phyloP scores from a whole-genome alignment of 2,888 invertebrate genomes.

The Drosophila austrosaltans region DNA sequence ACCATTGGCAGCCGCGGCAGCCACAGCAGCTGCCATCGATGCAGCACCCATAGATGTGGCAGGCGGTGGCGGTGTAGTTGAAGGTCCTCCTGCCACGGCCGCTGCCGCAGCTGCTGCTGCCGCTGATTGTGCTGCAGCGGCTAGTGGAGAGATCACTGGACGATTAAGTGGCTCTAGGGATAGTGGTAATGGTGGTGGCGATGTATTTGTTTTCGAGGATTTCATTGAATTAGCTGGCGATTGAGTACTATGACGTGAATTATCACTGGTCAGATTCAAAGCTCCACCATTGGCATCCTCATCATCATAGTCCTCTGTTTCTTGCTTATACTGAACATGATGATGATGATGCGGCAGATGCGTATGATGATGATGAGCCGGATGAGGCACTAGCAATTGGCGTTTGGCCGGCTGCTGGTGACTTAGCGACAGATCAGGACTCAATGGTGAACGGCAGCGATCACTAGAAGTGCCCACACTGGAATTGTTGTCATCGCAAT shows the following conservation, averaged over 20 bases:
- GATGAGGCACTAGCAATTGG: slow-evolving; percentile 63
- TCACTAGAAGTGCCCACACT: slow-evolving; percentile 82
- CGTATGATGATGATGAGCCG: slow-evolving; percentile 64
- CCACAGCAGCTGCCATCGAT: slow-evolving; percentile 54
- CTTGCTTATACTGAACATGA: slow-evolving; percentile 61
- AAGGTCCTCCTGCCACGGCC: not conserved
- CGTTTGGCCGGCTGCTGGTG: slow-evolving; percentile 72
- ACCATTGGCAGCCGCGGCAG: slow-evolving; percentile 59
- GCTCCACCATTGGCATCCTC: slow-evolving; percentile 80
- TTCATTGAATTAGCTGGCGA: slow-evolving; percentile 75
- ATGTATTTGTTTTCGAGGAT: slow-evolving; percentile 32
- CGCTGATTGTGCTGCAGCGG: slow-evolving; percentile 22
- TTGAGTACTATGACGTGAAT: slow-evolving; percentile 80
- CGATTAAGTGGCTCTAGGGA: slow-evolving; percentile 20
- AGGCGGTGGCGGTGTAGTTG: slow-evolving; percentile 40
- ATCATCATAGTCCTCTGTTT: slow-evolving; percentile 76
- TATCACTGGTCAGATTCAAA: slow-evolving; percentile 82
- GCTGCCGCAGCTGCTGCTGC: slow-evolving; percentile 4
- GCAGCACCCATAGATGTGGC: slow-evolving; percentile 15
- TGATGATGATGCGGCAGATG: slow-evolving; percentile 51
- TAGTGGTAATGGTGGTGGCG: slow-evolving; percentile 44
- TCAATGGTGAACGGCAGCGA: slow-evolving; percentile 82
- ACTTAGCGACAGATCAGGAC: slow-evolving; percentile 71
- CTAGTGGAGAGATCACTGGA: slow-evolving; percentile 48
- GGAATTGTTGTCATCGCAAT: slow-evolving; percentile 83